These are phyloP conservation scores for Dasypogon diadema DNA, from an alignment of 2,888 invertebrate species.

Conservation along the genomic window DNA sequence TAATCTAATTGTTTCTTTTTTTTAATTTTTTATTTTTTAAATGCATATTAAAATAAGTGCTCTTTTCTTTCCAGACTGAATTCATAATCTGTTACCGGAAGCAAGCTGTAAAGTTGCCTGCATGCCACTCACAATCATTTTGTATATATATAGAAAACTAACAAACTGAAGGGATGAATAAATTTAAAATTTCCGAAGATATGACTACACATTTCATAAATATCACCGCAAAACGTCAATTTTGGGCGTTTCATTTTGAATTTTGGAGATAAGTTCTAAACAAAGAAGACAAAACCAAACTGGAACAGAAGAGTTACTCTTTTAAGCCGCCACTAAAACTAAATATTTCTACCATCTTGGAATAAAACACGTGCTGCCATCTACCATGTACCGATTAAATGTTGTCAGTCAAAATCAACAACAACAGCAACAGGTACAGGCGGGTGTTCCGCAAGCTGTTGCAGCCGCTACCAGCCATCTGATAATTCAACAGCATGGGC, in stretches of 20 bases:
- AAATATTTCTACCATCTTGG: conserved; percentile 43
- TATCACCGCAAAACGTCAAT: conserved; percentile 20
- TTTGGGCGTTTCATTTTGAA: conserved; percentile 2
- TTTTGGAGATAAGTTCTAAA: conserved; percentile 19
- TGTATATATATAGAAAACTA: conserved; percentile 17
- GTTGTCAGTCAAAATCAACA: conserved; percentile 62
- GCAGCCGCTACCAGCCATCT: conserved; percentile 55
- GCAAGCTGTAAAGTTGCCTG: too few relatives aligned
- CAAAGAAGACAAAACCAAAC: too few relatives aligned
- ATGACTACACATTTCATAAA: neutral
- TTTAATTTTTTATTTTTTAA: too few relatives aligned
- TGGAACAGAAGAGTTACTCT: neutral
- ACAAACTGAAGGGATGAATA: conserved; percentile 21
- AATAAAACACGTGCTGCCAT: conserved; percentile 60
- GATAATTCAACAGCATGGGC: conserved; percentile 57
- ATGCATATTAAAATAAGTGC: too few relatives aligned
- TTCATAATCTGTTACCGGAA: too few relatives aligned
- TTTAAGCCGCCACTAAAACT: conserved; percentile 8
- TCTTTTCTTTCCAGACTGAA: too few relatives aligned
- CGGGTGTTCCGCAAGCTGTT: conserved; percentile 61
- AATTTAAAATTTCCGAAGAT: conserved; percentile 7
- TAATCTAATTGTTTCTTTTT: too few relatives aligned
- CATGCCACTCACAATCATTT: too few relatives aligned
- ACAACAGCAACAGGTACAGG: conserved; percentile 58
- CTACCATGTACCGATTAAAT: conserved; percentile 67